Percentiles rank a stretch among this genome's conserved stretches.
Evolutionary conservation across 2,797 vertebrate species (phyloP).

Genomic region (Notolabrus celidotus): DNA sequence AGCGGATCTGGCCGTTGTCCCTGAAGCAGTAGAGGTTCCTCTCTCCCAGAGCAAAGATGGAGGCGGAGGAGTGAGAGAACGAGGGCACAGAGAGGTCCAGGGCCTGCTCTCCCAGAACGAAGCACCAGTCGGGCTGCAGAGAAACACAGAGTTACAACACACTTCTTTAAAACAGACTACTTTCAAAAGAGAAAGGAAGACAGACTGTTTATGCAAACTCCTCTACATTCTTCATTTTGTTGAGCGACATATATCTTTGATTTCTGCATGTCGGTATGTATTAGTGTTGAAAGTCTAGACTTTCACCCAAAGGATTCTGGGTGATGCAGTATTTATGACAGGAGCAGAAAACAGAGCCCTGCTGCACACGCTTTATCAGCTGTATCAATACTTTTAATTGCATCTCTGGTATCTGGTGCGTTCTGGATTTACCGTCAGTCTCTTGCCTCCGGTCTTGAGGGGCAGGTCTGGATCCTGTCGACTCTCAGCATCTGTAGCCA

Average conservation of each 20-base stretch:
- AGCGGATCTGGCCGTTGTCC: slow-evolving; percentile 95
- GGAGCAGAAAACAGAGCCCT: not conserved
- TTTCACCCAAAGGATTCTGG: not conserved
- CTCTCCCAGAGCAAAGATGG: slow-evolving; percentile 93
- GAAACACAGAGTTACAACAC: slow-evolving; percentile 43
- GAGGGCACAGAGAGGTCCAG: slow-evolving; percentile 90
- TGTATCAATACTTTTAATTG: not conserved
- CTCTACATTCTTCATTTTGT: no score
- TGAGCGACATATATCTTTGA: no score
- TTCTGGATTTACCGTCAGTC: slow-evolving; percentile 85
- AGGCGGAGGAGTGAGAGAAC: slow-evolving; percentile 87
- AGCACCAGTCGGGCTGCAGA: slow-evolving; percentile 93
- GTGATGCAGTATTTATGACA: not conserved
- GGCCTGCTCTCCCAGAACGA: slow-evolving; percentile 94
- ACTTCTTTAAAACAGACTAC: no score
- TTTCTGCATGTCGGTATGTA: no score
- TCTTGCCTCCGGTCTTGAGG: slow-evolving; percentile 90
- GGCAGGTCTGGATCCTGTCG: slow-evolving; percentile 89
- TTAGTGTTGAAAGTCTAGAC: no score
- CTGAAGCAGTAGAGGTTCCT: slow-evolving; percentile 95
- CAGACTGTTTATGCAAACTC: no score
- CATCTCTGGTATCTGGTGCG: not conserved
- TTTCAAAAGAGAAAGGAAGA: not conserved
- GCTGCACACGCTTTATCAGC: not conserved
- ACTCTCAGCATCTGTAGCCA: slow-evolving; percentile 94